These are phyloP conservation scores for Psilopsiagon aymara DNA, from an alignment of 2,113 vertebrate species.

Conservation along the genomic window DNA sequence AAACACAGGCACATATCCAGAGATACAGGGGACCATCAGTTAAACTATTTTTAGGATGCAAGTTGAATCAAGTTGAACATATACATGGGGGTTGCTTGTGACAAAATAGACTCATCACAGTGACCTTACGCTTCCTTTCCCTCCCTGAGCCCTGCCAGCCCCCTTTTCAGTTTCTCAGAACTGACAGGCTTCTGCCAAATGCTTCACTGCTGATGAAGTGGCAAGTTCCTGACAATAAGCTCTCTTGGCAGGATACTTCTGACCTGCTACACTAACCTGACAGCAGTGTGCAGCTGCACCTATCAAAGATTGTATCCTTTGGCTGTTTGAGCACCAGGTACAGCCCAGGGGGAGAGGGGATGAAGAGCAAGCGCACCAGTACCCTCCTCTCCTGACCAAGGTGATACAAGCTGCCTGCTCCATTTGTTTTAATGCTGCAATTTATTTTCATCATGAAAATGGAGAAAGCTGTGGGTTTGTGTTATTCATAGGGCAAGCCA, in stretches of 20 bases:
- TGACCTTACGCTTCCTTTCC: neutral
- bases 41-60: neutral
- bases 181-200: neutral
- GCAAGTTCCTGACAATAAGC: neutral
- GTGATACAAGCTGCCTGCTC: neutral
- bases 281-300: rapidly evolving
- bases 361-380: neutral
- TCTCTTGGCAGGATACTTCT: neutral
- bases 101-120: neutral
- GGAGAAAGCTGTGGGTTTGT: rapidly evolving
- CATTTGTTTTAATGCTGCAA: neutral
- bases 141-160: neutral
- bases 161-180: neutral
- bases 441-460: rapidly evolving
- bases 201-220: neutral
- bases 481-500: neutral
- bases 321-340: rapidly evolving
- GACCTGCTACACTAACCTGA: neutral
- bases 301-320: rapidly evolving
- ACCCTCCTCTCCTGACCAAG: rapidly evolving
- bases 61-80: rapidly evolving
- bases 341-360: neutral
- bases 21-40: neutral
- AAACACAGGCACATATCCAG: rapidly evolving
- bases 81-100: rapidly evolving